A percentile compares a stretch with the other conserved stretches of the same genome.
These are phyloP conservation scores for Prinia subflava DNA, from an alignment of 2,113 vertebrate genomes.

Conservation along the genomic window DNA sequence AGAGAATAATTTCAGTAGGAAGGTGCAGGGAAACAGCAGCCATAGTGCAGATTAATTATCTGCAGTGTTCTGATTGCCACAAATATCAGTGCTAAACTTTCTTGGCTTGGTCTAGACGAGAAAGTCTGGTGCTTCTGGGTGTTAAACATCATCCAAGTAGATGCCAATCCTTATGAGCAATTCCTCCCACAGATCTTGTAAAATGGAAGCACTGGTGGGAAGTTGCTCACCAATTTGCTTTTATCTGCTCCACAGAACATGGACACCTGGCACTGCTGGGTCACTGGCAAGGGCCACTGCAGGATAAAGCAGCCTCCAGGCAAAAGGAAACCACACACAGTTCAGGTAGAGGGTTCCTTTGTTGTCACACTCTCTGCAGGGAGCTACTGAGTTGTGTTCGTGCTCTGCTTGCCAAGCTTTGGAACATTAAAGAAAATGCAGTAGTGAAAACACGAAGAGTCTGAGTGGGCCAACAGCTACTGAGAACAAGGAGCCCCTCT, in stretches of 20 bases:
- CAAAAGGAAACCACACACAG: background rate
- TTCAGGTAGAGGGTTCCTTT: background rate
- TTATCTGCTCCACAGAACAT: background rate
- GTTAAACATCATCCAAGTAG: background rate
- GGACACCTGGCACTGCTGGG: background rate
- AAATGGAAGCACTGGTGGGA: slow-evolving; percentile 46
- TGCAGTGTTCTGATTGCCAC: background rate
- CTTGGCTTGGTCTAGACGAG: slow-evolving; percentile 2
- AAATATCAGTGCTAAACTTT: background rate
- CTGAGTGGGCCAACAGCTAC: background rate
- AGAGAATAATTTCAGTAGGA: background rate
- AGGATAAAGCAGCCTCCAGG: background rate
- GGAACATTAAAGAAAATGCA: background rate
- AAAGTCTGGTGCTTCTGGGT: background rate
- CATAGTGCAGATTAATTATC: background rate
- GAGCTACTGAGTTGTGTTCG: background rate
- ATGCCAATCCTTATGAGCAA: background rate
- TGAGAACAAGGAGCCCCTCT: background rate
- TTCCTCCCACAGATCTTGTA: slow-evolving; percentile 20
- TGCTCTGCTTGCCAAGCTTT: background rate
- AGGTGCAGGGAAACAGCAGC: background rate
- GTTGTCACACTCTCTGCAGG: background rate
- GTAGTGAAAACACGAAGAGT: background rate
- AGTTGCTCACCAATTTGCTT: background rate
- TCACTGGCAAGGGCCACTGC: background rate